These are phyloP conservation scores for Lineus longissimus DNA, from an alignment of 1,140 invertebrate genomes.

Conservation along the genomic window DNA sequence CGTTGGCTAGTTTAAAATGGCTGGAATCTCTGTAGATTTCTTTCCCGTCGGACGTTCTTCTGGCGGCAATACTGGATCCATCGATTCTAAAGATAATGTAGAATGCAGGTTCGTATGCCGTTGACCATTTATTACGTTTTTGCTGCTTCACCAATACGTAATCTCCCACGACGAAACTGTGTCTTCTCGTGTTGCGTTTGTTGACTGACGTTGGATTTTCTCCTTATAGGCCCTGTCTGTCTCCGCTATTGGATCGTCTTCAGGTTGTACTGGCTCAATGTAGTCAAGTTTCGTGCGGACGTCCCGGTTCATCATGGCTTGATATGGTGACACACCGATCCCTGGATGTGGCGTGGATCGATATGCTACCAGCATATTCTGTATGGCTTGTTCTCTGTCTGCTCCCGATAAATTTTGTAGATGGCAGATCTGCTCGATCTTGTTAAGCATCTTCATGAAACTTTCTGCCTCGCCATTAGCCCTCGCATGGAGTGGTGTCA, in stretches of 20 bases:
- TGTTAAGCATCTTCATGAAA: too few relatives aligned
- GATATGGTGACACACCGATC: constrained; percentile 12
- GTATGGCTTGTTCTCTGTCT: neutral
- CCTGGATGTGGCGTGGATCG: constrained; percentile 17
- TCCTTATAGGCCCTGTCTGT: neutral
- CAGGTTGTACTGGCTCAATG: neutral
- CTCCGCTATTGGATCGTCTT: neutral
- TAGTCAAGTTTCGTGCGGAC: constrained; percentile 5
- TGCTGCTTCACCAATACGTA: neutral
- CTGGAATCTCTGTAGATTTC: constrained; percentile 2
- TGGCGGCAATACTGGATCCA: constrained; percentile 1
- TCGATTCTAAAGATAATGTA: neutral
- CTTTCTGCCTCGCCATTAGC: constrained; percentile 22
- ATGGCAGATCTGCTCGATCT: constrained; percentile 11
- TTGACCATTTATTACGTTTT: constrained; percentile 3
- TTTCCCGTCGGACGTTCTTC: neutral
- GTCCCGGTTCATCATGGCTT: neutral
- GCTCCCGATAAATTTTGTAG: too few relatives aligned
- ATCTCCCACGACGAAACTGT: neutral
- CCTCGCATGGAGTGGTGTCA: constrained; percentile 20
- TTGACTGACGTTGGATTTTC: neutral
- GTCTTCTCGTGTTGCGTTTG: neutral
- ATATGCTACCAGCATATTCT: constrained; percentile 16
- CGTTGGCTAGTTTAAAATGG: constrained; percentile 6
- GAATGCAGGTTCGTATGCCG: constrained; percentile 8